These are phyloP conservation scores for Macaria liturata DNA, from an alignment of 2,888 invertebrate genomes.

Conservation along the genomic window DNA sequence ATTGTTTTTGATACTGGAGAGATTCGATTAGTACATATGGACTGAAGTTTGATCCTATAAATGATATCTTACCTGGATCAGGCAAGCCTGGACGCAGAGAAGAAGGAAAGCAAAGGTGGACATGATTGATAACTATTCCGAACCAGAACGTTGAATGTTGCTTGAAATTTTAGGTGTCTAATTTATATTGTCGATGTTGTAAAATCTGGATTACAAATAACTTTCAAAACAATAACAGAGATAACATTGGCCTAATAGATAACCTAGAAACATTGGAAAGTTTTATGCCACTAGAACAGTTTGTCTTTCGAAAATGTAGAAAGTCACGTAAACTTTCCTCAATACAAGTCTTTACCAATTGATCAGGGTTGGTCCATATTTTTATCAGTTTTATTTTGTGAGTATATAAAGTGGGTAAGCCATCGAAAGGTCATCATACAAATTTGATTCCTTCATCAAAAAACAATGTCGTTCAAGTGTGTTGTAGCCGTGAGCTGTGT, in stretches of 20 bases:
- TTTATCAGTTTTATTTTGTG: no score
- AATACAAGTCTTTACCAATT: no score
- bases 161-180: not conserved
- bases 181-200: slow-evolving; percentile 16
- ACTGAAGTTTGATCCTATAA: no score
- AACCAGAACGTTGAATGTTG: slow-evolving; percentile 15
- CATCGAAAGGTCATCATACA: slow-evolving; percentile 5
- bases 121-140: slow-evolving; percentile 37
- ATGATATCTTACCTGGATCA: slow-evolving; percentile 35
- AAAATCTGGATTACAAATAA: not conserved
- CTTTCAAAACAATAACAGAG: not conserved
- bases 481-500: slow-evolving; percentile 19
- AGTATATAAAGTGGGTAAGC: slow-evolving; percentile 6
- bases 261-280: not conserved
- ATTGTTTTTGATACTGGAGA: no score
- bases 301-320: not conserved
- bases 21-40: no score
- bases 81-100: slow-evolving; percentile 38
- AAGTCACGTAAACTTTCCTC: slow-evolving; percentile 4
- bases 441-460: not conserved
- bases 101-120: slow-evolving; percentile 36
- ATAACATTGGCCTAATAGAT: not conserved
- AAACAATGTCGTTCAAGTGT: slow-evolving; percentile 22
- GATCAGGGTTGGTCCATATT: no score
- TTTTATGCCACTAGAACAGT: slow-evolving; percentile 2